A percentile compares a stretch with the other conserved stretches of the same genome.
Conservation (phyloP, 1,140 invertebrate species). For the Pseudobourletiella spinata region DNA sequence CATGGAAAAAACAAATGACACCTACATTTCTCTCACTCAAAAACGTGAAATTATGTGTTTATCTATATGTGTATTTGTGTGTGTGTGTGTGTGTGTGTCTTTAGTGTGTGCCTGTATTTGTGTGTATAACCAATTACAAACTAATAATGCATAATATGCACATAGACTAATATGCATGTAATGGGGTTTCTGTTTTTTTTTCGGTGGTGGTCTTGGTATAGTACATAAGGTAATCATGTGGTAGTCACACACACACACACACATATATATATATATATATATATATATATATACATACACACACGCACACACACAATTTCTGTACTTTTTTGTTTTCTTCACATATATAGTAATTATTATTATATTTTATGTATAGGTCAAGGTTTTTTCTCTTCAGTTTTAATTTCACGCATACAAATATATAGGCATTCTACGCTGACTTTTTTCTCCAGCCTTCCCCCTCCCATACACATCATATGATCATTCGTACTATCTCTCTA, state of each 20-base stretch:
- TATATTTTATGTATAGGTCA: too few relatives aligned
- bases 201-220: background rate
- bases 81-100: too few relatives aligned
- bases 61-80: too few relatives aligned
- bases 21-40: background rate
- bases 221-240: background rate
- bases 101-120: too few relatives aligned
- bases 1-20: conserved; percentile 22
- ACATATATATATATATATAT: too few relatives aligned
- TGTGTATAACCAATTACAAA: too few relatives aligned
- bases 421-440: background rate
- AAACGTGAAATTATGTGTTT: background rate
- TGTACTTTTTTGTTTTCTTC: too few relatives aligned
- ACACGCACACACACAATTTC: too few relatives aligned
- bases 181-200: background rate
- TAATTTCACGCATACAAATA: background rate
- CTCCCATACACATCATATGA: background rate
- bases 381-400: too few relatives aligned
- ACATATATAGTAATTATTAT: too few relatives aligned
- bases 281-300: too few relatives aligned
- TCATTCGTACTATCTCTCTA: background rate
- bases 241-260: too few relatives aligned
- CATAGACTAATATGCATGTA: background rate
- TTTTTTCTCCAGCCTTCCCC: background rate
- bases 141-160: background rate